Conservation (phyloP, 1,140 invertebrate genomes). For the Leptinotarsa lineolata region DNA sequence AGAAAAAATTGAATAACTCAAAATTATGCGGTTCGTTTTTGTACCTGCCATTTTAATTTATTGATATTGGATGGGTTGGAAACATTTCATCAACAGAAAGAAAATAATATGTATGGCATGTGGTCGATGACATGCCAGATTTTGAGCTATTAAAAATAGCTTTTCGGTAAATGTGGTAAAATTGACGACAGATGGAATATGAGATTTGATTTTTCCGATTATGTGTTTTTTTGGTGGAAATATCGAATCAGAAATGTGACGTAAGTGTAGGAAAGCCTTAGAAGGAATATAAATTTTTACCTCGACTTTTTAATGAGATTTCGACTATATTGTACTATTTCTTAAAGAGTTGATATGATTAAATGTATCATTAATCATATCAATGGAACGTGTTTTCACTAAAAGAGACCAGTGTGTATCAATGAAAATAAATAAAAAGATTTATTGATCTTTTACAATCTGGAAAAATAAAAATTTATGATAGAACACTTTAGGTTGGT, state of each 20-base stretch:
- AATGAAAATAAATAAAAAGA: no score
- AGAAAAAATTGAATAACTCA: conserved; percentile 16
- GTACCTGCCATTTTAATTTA: conserved; percentile 23
- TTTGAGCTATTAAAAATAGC: conserved; percentile 10
- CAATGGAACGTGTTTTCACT: background rate
- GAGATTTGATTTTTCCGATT: conserved; percentile 1
- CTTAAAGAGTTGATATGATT: background rate
- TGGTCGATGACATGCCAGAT: conserved; percentile 6
- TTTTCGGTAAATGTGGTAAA: background rate
- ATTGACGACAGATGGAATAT: conserved; percentile 8
- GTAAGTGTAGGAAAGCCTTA: no score
- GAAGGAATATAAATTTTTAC: no score
- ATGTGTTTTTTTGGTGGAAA: background rate
- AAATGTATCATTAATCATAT: background rate
- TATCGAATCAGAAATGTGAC: background rate
- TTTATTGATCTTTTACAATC: no score
- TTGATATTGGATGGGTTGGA: conserved; percentile 17
- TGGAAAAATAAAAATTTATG: no score
- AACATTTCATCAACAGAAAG: conserved; percentile 1
- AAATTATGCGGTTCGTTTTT: conserved; percentile 8
- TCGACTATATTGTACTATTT: no score
- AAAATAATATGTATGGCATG: conserved; percentile 1
- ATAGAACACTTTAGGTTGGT: no score
- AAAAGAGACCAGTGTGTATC: no score
- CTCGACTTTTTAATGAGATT: no score